These are phyloP conservation scores for Protonibea diacanthus DNA, from an alignment of 2,797 vertebrate genomes.

Conservation along the genomic window DNA sequence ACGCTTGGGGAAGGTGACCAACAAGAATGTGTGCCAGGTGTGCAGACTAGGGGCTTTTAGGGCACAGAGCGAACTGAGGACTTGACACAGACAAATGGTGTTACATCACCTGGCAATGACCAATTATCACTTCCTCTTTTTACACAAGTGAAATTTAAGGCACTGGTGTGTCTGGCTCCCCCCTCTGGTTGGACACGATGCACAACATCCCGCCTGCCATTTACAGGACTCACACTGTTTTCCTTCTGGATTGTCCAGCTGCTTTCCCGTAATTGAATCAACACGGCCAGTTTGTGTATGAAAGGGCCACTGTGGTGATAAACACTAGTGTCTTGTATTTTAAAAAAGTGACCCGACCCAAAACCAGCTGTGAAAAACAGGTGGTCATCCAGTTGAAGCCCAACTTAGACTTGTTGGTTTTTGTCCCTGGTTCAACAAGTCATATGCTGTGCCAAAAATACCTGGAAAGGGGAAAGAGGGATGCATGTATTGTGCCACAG, in stretches of 20 bases:
- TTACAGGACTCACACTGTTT: constrained; percentile 57
- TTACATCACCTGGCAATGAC: constrained; percentile 73
- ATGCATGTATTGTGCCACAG: constrained; percentile 52
- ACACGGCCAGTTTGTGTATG: constrained; percentile 69
- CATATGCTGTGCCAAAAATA: constrained; percentile 67
- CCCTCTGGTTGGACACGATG: constrained; percentile 68
- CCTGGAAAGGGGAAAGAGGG: constrained; percentile 43
- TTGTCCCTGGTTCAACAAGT: constrained; percentile 54
- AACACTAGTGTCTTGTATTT: constrained; percentile 74
- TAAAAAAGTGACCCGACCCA: constrained; percentile 57
- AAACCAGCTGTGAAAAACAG: constrained; percentile 76
- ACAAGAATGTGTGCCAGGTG: constrained; percentile 61
- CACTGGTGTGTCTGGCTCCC: constrained; percentile 69
- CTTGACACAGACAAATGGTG: constrained; percentile 76
- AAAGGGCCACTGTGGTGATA: constrained; percentile 74
- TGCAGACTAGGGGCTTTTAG: constrained; percentile 70
- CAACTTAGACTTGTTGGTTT: constrained; percentile 36
- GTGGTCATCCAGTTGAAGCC: constrained; percentile 51
- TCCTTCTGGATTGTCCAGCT: constrained; percentile 72
- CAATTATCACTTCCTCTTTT: constrained; percentile 64
- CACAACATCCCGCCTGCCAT: constrained; percentile 48
- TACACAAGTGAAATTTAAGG: constrained; percentile 50
- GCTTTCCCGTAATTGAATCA: constrained; percentile 75
- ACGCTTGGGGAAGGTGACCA: constrained; percentile 71
- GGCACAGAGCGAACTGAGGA: constrained; percentile 67